Evolutionary conservation across 2,113 vertebrate genomes (phyloP), one percentile per base, ranked within the genome.

Genomic region (Gulo gulo): DNA sequence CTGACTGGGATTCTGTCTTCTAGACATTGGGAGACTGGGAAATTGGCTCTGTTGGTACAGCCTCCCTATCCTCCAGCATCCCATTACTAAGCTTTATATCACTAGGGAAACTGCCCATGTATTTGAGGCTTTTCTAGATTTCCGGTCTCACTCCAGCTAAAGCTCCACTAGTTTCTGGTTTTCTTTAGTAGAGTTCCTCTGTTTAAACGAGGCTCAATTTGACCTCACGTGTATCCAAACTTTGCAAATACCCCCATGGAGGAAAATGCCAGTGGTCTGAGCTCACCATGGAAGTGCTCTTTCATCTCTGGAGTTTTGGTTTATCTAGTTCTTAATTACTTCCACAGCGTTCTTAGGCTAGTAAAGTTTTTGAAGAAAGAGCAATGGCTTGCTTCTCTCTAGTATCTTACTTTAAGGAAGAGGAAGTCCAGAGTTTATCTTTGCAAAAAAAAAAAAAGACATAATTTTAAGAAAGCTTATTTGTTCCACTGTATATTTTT

Each of bases 401-500:
- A 73, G 24, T 93, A 57, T 80, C 71, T 76, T 84, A 45, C 59
- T 79, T 87, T 80, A 74, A 47, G 23, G 15, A 95, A 95, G 74
- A 74, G 0, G 39, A 95, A 88, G 39, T 57, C 11, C 67, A 45
- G 36, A 96, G 36, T 93, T 91, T 79, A 88, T 93, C 42, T 85
- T 87, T 45, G 50, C 8, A 45, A 42, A 95, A 96, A 50, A 39
- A 39, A 39, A 39, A 39, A 71, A 82, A 73, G 61, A 29, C 24
- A 88, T 90, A 78, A 83, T 95, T 97, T 82, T 91, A 39, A 87
- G 67, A 87, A 29, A 90, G 26, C 50, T 90, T 83, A 67, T 86
- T 94, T 93, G 4, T 90, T 55, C 52, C 52, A 55, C 16, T 55
- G 52, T 55, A 18, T 55, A 6, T 55, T 55, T 55, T 55, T 55